phyloP scores from a whole-genome alignment of 2,113 vertebrate genomes.

The Pelecanoides urinatrix region DNA sequence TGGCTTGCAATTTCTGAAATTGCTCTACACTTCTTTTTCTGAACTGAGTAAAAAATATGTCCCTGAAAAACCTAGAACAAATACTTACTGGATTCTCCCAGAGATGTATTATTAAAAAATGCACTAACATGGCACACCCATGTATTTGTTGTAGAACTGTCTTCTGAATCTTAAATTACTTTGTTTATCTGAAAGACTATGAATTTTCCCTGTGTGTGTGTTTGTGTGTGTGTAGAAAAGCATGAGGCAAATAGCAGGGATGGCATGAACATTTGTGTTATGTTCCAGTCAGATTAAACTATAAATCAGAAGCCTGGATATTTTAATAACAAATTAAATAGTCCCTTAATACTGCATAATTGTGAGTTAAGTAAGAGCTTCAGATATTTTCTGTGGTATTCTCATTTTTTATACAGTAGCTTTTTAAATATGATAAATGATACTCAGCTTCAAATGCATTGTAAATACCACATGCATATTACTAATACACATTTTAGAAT shows the following conservation, averaged over 20 bases:
- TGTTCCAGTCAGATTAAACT: conserved; percentile 9
- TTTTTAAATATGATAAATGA: neutral
- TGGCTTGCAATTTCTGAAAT: neutral
- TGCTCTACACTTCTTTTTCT: neutral
- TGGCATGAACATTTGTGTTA: neutral
- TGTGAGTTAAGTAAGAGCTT: neutral
- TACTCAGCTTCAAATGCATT: neutral
- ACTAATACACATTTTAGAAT: neutral
- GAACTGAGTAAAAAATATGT: neutral
- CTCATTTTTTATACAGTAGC: neutral
- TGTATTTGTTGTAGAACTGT: neutral
- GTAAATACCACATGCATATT: neutral
- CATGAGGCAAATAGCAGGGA: neutral
- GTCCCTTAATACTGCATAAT: neutral
- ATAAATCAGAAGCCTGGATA: neutral
- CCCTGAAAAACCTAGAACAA: neutral
- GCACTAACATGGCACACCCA: neutral
- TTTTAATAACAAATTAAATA: neutral
- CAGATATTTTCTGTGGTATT: neutral
- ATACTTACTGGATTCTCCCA: neutral
- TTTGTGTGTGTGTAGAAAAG: neutral
- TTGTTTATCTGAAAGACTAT: neutral
- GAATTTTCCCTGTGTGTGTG: neutral
- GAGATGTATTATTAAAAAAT: neutral
- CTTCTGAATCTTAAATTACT: neutral